Conservation (phyloP, 2,888 invertebrate species). For the Scaptodrosophila latifasciaeformis region DNA sequence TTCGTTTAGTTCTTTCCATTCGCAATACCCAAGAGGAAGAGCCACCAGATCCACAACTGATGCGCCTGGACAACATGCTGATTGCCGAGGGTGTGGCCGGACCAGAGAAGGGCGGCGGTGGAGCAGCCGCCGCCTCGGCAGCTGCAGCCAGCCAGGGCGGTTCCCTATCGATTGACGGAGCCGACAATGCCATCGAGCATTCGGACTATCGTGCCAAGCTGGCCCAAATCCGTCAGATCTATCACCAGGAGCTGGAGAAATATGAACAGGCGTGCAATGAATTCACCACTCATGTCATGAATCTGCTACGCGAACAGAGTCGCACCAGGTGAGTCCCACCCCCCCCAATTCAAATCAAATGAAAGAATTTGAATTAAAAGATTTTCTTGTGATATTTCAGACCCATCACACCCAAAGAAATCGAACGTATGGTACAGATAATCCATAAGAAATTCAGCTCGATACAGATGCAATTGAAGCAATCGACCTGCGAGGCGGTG, state of each 20-base stretch:
- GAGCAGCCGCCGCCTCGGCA: conserved; percentile 91
- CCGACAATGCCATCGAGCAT: conserved; percentile 98
- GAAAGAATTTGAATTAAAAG: no score
- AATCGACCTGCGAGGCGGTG: conserved; percentile 99
- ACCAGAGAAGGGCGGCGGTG: conserved; percentile 93
- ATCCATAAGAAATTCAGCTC: conserved; percentile 99
- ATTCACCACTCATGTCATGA: conserved; percentile 99
- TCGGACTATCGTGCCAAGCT: conserved; percentile 99
- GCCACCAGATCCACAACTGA: conserved; percentile 97
- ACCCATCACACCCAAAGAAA: conserved; percentile 99
- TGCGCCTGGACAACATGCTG: conserved; percentile 99
- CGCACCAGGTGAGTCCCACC: conserved; percentile 80
- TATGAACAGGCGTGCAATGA: conserved; percentile 99
- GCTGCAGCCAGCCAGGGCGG: conserved; percentile 87
- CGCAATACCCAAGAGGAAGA: conserved; percentile 98
- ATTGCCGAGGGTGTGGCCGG: conserved; percentile 98
- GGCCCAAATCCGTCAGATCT: conserved; percentile 98
- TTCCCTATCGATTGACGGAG: conserved; percentile 75
- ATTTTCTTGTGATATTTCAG: conserved; percentile 71
- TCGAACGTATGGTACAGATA: conserved; percentile 99
- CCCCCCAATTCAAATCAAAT: not conserved
- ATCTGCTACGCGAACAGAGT: conserved; percentile 95
- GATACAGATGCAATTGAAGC: conserved; percentile 98
- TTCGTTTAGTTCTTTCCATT: conserved; percentile 87
- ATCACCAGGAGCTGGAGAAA: conserved; percentile 99